Base-by-base conservation (phyloP, 2,797 vertebrate species). In the Tiaroga cobitis region DNA sequence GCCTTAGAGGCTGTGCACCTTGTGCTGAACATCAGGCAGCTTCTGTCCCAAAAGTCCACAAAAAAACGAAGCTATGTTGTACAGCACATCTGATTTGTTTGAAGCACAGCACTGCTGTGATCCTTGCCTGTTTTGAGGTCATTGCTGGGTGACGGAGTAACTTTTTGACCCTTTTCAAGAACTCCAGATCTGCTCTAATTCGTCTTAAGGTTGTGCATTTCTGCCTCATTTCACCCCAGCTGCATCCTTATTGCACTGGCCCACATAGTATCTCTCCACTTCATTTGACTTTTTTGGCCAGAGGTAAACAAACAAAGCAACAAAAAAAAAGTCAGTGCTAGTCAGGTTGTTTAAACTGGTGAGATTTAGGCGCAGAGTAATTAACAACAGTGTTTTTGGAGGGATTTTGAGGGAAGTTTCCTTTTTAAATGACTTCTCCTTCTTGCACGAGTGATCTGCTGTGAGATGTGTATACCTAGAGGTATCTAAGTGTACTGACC, bases 201-300 rank as follows among this genome's bases (percentile, higher is more conserved):
- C 84, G 67, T 91, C 72, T 86, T 82, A 88, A 90, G 84, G 85
- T 85, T 78, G 70, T 87, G 88, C 76, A 87, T 92, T 90, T 92
- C 75, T 88, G 91, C 88, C 81, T 91, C 88, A 85, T 89, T 84
- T 73, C 85, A 81, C 80, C 73, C 46, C 18, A 19, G 56, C 61
- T 79, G 68, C 19, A 61, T 83, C 34, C 76, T 65, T 68, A 76
- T 79, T 77, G 43, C 74, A 51, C 32, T 86, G 79, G 54, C 82
- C 69, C 79, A 72, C 26, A 80, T 81, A 54, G 29, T 34, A 65
- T 82, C 41, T 82, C 67, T 79, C 32, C 21, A 39, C 41, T 73
- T 74, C 69, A 61, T 26, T 65, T 80, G 16, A 41, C 56, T 61
- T n/a, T 39, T 51, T 83, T 65, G 41, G 3, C 29, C 41, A 67